Conservation (phyloP, 2,797 vertebrate species). For the Cryptoblepharus egeriae region DNA sequence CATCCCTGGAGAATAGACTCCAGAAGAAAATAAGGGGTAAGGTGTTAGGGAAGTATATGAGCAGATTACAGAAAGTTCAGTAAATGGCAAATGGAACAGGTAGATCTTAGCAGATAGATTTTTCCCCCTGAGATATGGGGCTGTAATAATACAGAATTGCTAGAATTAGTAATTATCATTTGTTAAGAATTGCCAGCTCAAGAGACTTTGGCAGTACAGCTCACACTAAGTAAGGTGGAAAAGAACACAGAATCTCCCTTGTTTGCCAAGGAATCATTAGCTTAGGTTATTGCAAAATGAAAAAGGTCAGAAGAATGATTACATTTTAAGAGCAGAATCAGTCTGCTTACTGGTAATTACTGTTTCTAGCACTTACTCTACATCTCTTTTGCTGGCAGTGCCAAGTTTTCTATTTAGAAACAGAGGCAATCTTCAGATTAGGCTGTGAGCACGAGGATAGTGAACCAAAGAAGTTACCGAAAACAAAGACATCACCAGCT, state of each 20-base stretch:
- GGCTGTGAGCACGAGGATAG: neutral
- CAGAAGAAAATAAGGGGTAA: slow-evolving; percentile 4
- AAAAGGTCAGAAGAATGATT: slow-evolving; percentile 18
- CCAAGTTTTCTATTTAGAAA: neutral
- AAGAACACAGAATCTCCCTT: slow-evolving; percentile 18
- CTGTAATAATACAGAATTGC: slow-evolving; percentile 4
- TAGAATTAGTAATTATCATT: slow-evolving; percentile 10
- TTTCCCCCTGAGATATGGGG: neutral
- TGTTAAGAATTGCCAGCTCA: slow-evolving; percentile 20
- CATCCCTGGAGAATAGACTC: slow-evolving; percentile 11
- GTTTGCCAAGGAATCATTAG: slow-evolving; percentile 18
- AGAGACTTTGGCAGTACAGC: neutral
- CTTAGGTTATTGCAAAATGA: slow-evolving; percentile 9
- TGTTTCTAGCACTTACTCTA: neutral
- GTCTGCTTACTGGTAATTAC: slow-evolving; percentile 1
- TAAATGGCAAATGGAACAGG: slow-evolving; percentile 14
- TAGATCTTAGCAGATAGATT: slow-evolving; percentile 16
- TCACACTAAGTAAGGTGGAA: neutral
- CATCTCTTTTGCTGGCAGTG: neutral
- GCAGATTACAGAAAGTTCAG: slow-evolving; percentile 5
- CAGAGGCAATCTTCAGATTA: neutral
- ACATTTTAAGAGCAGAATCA: slow-evolving; percentile 5
- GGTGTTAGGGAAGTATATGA: slow-evolving; percentile 14
- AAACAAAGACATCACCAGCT: no score
- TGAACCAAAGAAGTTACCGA: neutral